These are phyloP conservation scores for Onychomys torridus DNA, from an alignment of 2,797 vertebrate species.

Conservation along the genomic window DNA sequence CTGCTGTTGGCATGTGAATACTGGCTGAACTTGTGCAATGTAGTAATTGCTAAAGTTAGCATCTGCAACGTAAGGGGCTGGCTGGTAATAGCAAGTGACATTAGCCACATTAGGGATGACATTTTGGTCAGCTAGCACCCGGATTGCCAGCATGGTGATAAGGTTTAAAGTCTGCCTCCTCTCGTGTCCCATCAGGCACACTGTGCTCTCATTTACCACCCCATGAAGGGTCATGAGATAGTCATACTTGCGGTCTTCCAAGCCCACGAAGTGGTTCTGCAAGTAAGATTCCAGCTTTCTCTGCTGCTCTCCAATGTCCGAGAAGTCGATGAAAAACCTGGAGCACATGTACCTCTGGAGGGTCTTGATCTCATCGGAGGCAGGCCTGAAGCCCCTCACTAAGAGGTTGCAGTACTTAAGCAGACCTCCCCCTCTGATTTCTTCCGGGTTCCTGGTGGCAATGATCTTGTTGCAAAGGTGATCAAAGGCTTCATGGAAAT, in stretches of 20 bases:
- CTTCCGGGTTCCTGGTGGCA: conserved; percentile 98
- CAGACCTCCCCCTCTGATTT: conserved; percentile 97
- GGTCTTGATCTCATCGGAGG: conserved; percentile 98
- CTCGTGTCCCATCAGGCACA: conserved; percentile 99
- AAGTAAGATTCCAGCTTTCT: conserved; percentile 99
- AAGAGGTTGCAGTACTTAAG: conserved; percentile 99
- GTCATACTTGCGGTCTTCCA: conserved; percentile 99
- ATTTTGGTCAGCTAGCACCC: conserved; percentile 98
- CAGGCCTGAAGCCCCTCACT: conserved; percentile 96
- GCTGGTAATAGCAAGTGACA: conserved; percentile 99
- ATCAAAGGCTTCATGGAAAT: conserved; percentile 96
- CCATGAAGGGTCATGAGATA: conserved; percentile 98
- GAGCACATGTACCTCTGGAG: conserved; percentile 99
- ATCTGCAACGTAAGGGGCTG: conserved; percentile 98
- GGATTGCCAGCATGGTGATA: conserved; percentile 98
- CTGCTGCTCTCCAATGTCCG: conserved; percentile 98
- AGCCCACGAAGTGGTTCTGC: conserved; percentile 99
- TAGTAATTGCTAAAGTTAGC: conserved; percentile 99
- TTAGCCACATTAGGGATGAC: conserved; percentile 99
- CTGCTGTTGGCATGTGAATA: conserved; percentile 97
- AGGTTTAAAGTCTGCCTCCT: conserved; percentile 97
- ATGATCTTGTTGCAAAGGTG: conserved; percentile 98
- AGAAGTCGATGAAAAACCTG: conserved; percentile 99
- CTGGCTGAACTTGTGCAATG: conserved; percentile 97
- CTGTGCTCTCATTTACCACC: conserved; percentile 99